Base-by-base conservation (phyloP, 2,113 vertebrate genomes). In the Oreochromis spilurus region DNA sequence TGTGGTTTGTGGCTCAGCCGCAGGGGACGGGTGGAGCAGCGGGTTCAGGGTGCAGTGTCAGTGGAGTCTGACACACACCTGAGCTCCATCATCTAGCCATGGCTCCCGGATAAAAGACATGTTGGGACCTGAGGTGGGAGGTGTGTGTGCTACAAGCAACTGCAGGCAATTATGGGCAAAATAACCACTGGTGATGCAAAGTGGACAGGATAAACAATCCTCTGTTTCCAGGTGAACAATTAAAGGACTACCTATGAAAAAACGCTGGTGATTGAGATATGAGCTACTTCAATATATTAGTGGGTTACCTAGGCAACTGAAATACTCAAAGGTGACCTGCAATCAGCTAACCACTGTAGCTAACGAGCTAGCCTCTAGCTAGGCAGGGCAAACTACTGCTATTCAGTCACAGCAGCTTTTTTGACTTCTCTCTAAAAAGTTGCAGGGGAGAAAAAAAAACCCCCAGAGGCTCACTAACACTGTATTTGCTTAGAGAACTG, bases 401-500 rank as follows among this genome's bases (percentile, higher is more conserved):
- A 4, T 13, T 24, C 36, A 67, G n/a, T 67, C 36, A 4, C 7
- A 67, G 36, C 62, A 70, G 62, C 36, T 9, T 21, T 38, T 21
- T 38, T 2, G 17, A 40, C 12, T 70, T n/a, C 38, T 70, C 62
- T 14, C 43, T 8, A 70, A 24, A 70, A 36, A 70, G n/a, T 24
- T 43, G 36, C 36, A 70, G 65, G 14, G 65, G 0, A 24, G 36
- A 0, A 62, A 65, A 65, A 65, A 65, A 2, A 65, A 65, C 1
- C 0, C 5, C 17, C 31, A 36, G 31, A 12, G 0, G 0, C 17
- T 38, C 17, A 38, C 60, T 38, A n/a, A 38, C 60, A 65, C 9
- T n/a, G 29, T 60, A 5, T 70, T 40, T 24, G n/a, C 12, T 40
- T 38, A 21, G 19, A 12, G 62, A 40, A 67, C 36, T 26, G 13